Percentiles rank a stretch among this genome's conserved stretches.
Conservation (phyloP, 2,113 vertebrate genomes). For the Ursus arctos region DNA sequence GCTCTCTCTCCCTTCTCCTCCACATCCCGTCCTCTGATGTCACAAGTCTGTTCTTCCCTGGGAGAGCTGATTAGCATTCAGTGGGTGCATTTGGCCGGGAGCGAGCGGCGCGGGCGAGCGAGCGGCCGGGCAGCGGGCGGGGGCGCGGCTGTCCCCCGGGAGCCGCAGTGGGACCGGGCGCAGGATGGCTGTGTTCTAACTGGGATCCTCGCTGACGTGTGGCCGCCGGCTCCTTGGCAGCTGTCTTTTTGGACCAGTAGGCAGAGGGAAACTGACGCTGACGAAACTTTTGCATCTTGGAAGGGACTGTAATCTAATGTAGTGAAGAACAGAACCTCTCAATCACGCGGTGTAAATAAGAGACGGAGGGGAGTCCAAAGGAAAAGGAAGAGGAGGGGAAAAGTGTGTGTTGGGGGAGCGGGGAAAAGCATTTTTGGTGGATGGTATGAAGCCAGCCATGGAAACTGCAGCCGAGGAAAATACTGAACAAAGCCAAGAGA, state of each 20-base stretch:
- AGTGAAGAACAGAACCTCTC: slow-evolving; percentile 88
- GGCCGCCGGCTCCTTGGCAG: slow-evolving; percentile 84
- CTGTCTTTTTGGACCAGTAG: slow-evolving; percentile 88
- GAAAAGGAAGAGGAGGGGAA: slow-evolving; percentile 87
- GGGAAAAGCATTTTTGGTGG: slow-evolving; percentile 94
- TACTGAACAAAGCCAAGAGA: slow-evolving; percentile 95
- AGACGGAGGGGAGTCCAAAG: slow-evolving; percentile 86
- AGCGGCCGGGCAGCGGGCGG: neutral
- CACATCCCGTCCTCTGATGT: slow-evolving; percentile 85
- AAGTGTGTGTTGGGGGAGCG: slow-evolving; percentile 88
- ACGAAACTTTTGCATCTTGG: slow-evolving; percentile 89
- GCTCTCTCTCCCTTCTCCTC: slow-evolving; percentile 81
- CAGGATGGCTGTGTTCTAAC: slow-evolving; percentile 88
- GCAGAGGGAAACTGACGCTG: slow-evolving; percentile 89
- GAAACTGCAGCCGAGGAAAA: slow-evolving; percentile 96
- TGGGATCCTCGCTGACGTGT: slow-evolving; percentile 87
- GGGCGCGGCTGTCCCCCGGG: slow-evolving; percentile 66
- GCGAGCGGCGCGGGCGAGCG: slow-evolving; percentile 43
- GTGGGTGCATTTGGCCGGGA: slow-evolving; percentile 73
- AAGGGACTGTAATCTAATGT: slow-evolving; percentile 88
- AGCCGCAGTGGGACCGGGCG: slow-evolving; percentile 57
- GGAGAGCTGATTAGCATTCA: slow-evolving; percentile 88
- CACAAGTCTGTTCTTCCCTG: slow-evolving; percentile 83
- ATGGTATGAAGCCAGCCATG: slow-evolving; percentile 96
- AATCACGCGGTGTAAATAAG: slow-evolving; percentile 87